Conservation (phyloP, 2,888 invertebrate genomes). For the Proisotoma minuta region DNA sequence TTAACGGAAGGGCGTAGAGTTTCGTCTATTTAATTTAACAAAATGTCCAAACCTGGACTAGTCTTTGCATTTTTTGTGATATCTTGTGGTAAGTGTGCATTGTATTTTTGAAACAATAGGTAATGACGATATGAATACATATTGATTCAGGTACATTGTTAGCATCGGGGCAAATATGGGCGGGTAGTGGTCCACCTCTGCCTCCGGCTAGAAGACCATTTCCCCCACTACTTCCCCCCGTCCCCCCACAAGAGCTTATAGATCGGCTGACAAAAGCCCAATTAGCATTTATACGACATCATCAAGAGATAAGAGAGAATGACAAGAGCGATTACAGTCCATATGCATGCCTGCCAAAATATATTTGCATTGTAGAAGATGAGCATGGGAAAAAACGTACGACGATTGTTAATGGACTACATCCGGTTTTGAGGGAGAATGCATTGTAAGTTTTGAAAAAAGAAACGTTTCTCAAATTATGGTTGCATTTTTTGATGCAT, state of each 20-base stretch:
- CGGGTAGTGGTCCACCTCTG: no score
- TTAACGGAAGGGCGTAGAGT: no score
- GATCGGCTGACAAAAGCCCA: constrained; percentile 5
- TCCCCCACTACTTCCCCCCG: constrained; percentile 7
- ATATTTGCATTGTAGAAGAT: constrained; percentile 29
- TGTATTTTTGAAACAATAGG: no score
- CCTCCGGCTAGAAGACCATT: constrained; percentile 3
- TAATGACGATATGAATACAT: no score
- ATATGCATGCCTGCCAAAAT: constrained; percentile 33
- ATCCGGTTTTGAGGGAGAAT: constrained; percentile 24
- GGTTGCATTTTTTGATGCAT: not conserved
- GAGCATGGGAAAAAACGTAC: constrained; percentile 30
- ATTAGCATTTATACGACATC: constrained; percentile 9
- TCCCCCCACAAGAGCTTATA: constrained; percentile 5
- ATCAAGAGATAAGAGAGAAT: constrained; percentile 1
- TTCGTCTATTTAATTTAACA: no score
- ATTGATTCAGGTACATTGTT: no score
- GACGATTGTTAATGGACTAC: constrained; percentile 28
- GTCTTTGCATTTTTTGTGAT: no score
- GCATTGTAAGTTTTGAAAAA: not conserved
- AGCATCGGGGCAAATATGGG: no score
- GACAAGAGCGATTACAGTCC: constrained; percentile 19
- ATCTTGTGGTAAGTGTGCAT: no score
- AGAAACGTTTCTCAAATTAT: constrained; percentile 17
- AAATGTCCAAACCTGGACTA: no score